Conservation (phyloP, 1,140 invertebrate genomes). For the Ridgeia piscesae region DNA sequence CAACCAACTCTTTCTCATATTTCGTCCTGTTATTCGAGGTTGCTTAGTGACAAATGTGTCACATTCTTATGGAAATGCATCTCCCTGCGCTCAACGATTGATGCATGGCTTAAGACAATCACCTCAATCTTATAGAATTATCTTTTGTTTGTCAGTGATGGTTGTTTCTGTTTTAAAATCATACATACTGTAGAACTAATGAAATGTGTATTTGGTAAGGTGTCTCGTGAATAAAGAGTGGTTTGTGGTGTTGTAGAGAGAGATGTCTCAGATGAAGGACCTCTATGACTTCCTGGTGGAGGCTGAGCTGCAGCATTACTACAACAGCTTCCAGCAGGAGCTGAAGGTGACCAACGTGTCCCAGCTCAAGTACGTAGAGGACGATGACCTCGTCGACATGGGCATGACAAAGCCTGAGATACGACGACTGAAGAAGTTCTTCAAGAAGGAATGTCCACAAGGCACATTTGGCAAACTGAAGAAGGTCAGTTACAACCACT, state of each 20-base stretch:
- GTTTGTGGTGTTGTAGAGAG: not conserved
- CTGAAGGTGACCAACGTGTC: conserved; percentile 70
- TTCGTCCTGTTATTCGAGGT: too few species aligned
- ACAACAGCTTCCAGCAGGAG: conserved; percentile 69
- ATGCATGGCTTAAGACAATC: not conserved
- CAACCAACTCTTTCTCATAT: not conserved
- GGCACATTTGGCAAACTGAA: conserved; percentile 91
- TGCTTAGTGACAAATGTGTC: not conserved
- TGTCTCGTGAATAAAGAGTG: too few species aligned
- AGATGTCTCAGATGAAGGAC: conserved; percentile 54
- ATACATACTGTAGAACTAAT: too few species aligned
- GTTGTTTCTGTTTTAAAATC: too few species aligned
- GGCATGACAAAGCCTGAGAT: conserved; percentile 96
- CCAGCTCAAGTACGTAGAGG: conserved; percentile 94
- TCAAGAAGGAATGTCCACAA: conserved; percentile 86
- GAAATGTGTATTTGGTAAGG: too few species aligned
- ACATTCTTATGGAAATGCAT: not conserved
- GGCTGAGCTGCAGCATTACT: conserved; percentile 88
- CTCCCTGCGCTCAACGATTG: not conserved
- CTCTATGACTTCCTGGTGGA: conserved; percentile 88
- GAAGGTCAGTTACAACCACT: conserved; percentile 56
- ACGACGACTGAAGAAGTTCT: conserved; percentile 87
- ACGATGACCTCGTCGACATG: conserved; percentile 86
- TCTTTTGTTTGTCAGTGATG: not conserved
- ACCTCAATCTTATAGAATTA: not conserved